A percentile compares a stretch with the other conserved stretches of the same genome.
phyloP scores from a whole-genome alignment of 2,888 invertebrate genomes.

The Sarcophaga carnaria region DNA sequence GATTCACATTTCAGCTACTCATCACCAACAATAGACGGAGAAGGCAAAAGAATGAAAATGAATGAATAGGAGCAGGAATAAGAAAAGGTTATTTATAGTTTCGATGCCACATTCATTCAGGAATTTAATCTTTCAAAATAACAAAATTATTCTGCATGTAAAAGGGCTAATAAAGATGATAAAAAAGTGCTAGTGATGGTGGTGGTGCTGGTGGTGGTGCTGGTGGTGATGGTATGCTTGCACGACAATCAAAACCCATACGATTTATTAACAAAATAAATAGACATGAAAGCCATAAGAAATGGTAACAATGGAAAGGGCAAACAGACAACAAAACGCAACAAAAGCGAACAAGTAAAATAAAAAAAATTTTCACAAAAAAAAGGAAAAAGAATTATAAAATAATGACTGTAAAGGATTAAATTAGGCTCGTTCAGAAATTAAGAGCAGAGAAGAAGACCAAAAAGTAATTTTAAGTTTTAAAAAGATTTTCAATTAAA shows the following conservation, averaged over 20 bases:
- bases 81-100: slow-evolving; percentile 64
- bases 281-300: not conserved
- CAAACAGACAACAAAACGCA: not conserved
- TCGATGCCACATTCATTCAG: slow-evolving; percentile 57
- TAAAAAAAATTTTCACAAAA: not conserved
- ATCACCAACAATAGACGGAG: slow-evolving; percentile 1
- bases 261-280: slow-evolving; percentile 9
- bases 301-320: not conserved
- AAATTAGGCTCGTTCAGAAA: too few species aligned
- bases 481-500: too few species aligned
- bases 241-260: slow-evolving; percentile 46
- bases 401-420: too few species aligned
- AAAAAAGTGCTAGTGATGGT: not conserved
- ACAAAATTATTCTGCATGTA: slow-evolving; percentile 23
- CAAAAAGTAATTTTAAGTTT: too few species aligned
- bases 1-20: slow-evolving; percentile 48
- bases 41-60: not conserved
- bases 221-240: not conserved
- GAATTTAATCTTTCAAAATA: slow-evolving; percentile 52
- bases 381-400: too few species aligned
- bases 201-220: not conserved
- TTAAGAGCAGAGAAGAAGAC: too few species aligned
- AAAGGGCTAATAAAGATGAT: slow-evolving; percentile 15
- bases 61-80: not conserved
- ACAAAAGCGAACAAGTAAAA: not conserved